phyloP scores from a whole-genome alignment of 2,888 invertebrate genomes.

The Lepetodrilus schrolli region DNA sequence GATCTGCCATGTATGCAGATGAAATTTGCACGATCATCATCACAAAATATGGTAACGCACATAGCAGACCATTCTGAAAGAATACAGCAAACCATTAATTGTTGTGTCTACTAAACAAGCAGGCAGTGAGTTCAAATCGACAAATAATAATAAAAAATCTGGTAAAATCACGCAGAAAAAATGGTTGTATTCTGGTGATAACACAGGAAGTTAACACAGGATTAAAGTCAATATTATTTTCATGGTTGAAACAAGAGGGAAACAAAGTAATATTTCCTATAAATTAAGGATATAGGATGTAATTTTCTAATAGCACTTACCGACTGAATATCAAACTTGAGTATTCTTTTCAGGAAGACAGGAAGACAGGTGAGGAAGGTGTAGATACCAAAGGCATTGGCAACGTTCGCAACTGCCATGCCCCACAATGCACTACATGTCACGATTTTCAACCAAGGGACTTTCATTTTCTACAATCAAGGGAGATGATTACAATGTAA shows the following conservation, averaged over 20 bases:
- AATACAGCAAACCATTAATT: too few species aligned
- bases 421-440: constrained; percentile 71
- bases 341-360: constrained; percentile 73
- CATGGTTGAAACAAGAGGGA: too few species aligned
- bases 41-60: constrained; percentile 90
- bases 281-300: too few species aligned
- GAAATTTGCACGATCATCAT: constrained; percentile 87
- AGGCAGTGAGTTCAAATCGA: not conserved
- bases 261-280: too few species aligned
- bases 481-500: too few species aligned
- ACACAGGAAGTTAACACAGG: too few species aligned
- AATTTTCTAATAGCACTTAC: too few species aligned
- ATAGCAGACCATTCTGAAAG: constrained; percentile 87
- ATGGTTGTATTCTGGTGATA: too few species aligned
- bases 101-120: not conserved
- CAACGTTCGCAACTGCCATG: constrained; percentile 72
- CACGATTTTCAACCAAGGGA: constrained; percentile 55
- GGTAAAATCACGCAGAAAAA: not conserved
- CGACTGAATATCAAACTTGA: constrained; percentile 68
- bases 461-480: constrained; percentile 9
- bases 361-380: constrained; percentile 76
- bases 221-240: too few species aligned
- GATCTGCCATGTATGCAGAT: constrained; percentile 90
- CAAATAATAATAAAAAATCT: not conserved
- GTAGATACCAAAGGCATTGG: constrained; percentile 76